Percentiles rank a stretch among this genome's conserved stretches.
phyloP scores from a whole-genome alignment of 1,140 invertebrate genomes.

The Drosophila busckii region DNA sequence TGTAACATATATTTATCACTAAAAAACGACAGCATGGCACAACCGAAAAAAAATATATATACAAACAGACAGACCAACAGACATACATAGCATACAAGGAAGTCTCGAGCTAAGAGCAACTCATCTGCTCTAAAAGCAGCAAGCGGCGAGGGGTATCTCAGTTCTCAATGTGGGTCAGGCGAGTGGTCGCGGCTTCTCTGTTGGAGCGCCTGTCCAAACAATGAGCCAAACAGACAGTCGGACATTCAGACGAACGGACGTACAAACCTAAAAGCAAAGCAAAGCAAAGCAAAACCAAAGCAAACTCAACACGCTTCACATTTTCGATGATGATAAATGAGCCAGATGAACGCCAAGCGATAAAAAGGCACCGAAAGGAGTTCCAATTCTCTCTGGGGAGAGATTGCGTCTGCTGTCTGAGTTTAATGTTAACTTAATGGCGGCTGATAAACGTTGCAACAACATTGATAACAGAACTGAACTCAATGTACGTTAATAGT shows the following conservation, averaged over 20 bases:
- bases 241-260: neutral
- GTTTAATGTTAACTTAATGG: conserved; percentile 24
- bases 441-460: conserved; percentile 24
- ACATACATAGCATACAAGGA: conserved; percentile 8
- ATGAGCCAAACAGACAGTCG: conserved; percentile 21
- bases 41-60: conserved; percentile 17
- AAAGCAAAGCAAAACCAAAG: neutral
- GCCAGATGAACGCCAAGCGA: conserved; percentile 38
- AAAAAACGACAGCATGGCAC: conserved; percentile 35
- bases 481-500: conserved; percentile 1
- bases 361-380: conserved; percentile 38
- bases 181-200: conserved; percentile 30
- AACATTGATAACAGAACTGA: conserved; percentile 15
- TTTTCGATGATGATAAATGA: conserved; percentile 47
- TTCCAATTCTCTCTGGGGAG: neutral
- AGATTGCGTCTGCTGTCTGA: conserved; percentile 10
- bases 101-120: no score
- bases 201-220: conserved; percentile 42
- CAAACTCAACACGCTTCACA: conserved; percentile 45
- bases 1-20: conserved; percentile 49
- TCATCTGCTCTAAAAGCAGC: conserved; percentile 1
- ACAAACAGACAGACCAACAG: no score
- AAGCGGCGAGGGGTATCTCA: neutral
- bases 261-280: conserved; percentile 2
- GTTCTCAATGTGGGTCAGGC: conserved; percentile 31